phyloP scores from a whole-genome alignment of 2,888 invertebrate genomes.

The Petrolisthes cinctipes region DNA sequence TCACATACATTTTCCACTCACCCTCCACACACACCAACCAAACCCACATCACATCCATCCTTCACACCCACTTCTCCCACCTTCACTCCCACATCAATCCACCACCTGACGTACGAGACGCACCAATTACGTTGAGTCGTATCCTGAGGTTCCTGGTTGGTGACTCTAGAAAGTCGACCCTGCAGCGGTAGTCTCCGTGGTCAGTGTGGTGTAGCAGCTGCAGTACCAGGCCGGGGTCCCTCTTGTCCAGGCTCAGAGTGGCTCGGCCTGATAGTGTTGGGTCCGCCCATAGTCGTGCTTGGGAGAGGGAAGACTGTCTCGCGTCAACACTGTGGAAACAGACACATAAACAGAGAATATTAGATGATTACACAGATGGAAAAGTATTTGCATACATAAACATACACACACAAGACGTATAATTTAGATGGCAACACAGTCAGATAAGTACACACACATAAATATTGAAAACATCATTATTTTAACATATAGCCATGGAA shows the following conservation, averaged over 20 bases:
- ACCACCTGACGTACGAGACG: neutral
- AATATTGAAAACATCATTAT: too few relatives aligned
- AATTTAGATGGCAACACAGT: too few relatives aligned
- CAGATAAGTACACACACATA: too few relatives aligned
- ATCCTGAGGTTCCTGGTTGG: constrained; percentile 20
- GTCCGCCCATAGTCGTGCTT: constrained; percentile 8
- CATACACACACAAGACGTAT: too few relatives aligned
- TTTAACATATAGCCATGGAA: too few relatives aligned
- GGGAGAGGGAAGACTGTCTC: neutral
- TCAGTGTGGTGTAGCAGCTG: neutral
- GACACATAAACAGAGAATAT: neutral
- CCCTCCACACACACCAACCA: too few relatives aligned
- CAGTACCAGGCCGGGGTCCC: constrained; percentile 4
- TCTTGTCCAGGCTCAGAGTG: neutral
- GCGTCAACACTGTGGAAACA: constrained; percentile 4
- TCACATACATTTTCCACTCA: too few relatives aligned
- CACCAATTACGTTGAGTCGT: constrained; percentile 13
- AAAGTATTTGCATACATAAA: too few relatives aligned
- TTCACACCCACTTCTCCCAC: too few relatives aligned
- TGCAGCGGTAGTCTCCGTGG: constrained; percentile 19
- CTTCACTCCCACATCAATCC: too few relatives aligned
- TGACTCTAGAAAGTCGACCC: constrained; percentile 27
- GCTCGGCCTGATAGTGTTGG: neutral
- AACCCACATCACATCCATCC: too few relatives aligned
- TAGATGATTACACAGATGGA: too few relatives aligned